These are phyloP conservation scores for Halichondria panicea DNA, from an alignment of 37 sponge, comb jelly and placozoan genomes.

Conservation along the genomic window DNA sequence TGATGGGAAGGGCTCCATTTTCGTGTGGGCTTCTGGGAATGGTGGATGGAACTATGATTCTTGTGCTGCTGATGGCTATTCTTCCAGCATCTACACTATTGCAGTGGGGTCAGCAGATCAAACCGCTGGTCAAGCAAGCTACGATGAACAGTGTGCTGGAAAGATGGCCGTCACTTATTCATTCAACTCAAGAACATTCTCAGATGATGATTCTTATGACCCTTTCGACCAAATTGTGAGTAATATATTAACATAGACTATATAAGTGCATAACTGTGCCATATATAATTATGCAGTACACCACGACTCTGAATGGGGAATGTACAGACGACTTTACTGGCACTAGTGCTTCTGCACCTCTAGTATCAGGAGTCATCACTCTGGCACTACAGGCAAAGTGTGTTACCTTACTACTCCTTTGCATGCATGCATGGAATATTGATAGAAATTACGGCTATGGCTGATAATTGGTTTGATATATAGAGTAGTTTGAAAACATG, in stretches of 20 bases:
- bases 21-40: conserved; percentile 96
- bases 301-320: conserved; percentile 41
- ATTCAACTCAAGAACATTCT: conserved; percentile 50
- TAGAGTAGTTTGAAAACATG: too few species aligned
- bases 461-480: too few species aligned
- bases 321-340: conserved; percentile 56
- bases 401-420: too few species aligned
- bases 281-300: conserved; percentile 18
- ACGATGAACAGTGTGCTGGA: conserved; percentile 86
- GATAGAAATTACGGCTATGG: too few species aligned
- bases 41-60: conserved; percentile 84
- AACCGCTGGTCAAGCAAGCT: conserved; percentile 73
- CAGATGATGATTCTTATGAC: conserved; percentile 21
- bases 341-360: conserved; percentile 71
- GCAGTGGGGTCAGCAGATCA: conserved; percentile 83
- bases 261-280: not conserved
- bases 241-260: not conserved
- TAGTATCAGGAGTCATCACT: conserved; percentile 59
- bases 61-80: conserved; percentile 95
- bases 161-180: conserved; percentile 87
- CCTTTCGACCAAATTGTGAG: conserved; percentile 26
- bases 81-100: conserved; percentile 83
- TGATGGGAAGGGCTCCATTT: conserved; percentile 77
- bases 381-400: conserved; percentile 82
- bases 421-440: too few species aligned